These are phyloP conservation scores for Leptinotarsa defecta DNA, from an alignment of 1,140 invertebrate species.

Conservation along the genomic window DNA sequence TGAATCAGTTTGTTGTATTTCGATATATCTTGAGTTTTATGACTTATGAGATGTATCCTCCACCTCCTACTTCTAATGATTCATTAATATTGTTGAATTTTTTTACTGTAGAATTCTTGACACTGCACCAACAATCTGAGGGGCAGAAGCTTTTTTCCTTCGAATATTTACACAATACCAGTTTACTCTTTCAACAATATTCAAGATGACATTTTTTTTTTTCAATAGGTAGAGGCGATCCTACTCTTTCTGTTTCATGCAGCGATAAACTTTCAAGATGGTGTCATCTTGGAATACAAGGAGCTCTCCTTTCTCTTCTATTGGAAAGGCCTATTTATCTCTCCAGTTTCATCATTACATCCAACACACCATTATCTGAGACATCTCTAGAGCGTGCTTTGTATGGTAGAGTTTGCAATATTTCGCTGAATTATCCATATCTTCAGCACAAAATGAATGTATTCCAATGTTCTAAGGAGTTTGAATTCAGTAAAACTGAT, in stretches of 20 bases:
- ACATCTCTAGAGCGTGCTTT: constrained; percentile 71
- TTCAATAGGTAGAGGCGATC: constrained; percentile 70
- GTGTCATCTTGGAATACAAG: constrained; percentile 83
- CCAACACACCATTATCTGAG: constrained; percentile 66
- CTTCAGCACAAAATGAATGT: constrained; percentile 52
- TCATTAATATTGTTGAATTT: too few species aligned
- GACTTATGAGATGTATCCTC: too few species aligned
- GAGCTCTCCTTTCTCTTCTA: constrained; percentile 74
- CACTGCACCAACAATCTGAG: too few species aligned
- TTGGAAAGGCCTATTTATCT: constrained; percentile 73
- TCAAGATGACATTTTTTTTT: background rate
- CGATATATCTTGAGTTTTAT: too few species aligned
- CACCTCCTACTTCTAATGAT: too few species aligned
- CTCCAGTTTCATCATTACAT: constrained; percentile 72
- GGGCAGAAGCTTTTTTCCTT: too few species aligned
- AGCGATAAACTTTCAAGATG: constrained; percentile 92
- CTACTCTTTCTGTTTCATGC: constrained; percentile 87
- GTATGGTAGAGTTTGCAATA: constrained; percentile 57
- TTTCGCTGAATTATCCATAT: constrained; percentile 48
- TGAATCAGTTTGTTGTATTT: too few species aligned
- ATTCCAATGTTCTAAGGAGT: constrained; percentile 51
- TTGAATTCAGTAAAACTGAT: constrained; percentile 57
- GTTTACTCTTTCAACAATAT: too few species aligned
- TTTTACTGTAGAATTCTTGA: too few species aligned
- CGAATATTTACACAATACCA: too few species aligned